Conservation (phyloP, 2,888 invertebrate genomes). For the Synergus umbraculus region DNA sequence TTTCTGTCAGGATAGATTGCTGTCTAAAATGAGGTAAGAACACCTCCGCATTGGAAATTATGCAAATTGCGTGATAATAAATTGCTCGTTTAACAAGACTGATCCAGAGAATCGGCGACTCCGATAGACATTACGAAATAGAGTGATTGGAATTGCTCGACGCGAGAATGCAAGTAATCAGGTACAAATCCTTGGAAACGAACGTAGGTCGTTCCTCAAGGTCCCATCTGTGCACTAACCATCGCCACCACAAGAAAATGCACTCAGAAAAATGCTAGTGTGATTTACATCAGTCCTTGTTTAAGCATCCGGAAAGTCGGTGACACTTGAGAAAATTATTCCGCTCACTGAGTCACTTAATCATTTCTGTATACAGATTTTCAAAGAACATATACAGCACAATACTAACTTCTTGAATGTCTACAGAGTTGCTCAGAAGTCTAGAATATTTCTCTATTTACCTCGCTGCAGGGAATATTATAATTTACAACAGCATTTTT, state of each 20-base stretch:
- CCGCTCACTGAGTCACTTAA: slow-evolving; percentile 14
- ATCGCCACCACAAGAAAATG: slow-evolving; percentile 17
- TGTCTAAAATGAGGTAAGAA: background rate
- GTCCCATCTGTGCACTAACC: slow-evolving; percentile 13
- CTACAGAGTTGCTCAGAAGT: too few relatives aligned
- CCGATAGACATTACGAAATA: slow-evolving; percentile 21
- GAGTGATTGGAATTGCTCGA: slow-evolving; percentile 2
- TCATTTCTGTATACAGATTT: background rate
- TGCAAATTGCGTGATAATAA: slow-evolving; percentile 9
- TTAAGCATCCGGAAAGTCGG: background rate
- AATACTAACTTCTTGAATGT: too few relatives aligned
- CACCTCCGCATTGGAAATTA: slow-evolving; percentile 20
- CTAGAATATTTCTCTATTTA: too few relatives aligned
- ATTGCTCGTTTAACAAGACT: slow-evolving; percentile 11
- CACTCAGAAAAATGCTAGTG: background rate
- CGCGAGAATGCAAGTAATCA: slow-evolving; percentile 1
- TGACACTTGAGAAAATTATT: slow-evolving; percentile 29
- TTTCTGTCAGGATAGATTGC: background rate
- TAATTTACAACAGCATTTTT: background rate
- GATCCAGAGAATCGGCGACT: background rate
- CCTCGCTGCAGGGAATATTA: too few relatives aligned
- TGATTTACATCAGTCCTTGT: background rate
- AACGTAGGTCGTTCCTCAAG: slow-evolving; percentile 38
- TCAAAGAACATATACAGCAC: too few relatives aligned
- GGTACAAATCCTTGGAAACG: slow-evolving; percentile 27